These are phyloP conservation scores for Hydrotaea cyrtoneurina DNA, from an alignment of 2,888 invertebrate species.

Conservation along the genomic window DNA sequence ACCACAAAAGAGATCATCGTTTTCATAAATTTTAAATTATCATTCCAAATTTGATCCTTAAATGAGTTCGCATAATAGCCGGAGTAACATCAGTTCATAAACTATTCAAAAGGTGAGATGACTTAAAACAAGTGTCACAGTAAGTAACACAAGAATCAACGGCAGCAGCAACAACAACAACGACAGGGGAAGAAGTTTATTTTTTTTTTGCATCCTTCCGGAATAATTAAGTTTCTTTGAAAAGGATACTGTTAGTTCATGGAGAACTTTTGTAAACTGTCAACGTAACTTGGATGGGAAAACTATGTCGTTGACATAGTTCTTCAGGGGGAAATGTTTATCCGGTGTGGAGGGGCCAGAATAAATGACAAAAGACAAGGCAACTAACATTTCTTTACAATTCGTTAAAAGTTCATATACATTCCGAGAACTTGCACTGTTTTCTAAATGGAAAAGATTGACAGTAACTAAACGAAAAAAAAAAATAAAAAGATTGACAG, in stretches of 20 bases:
- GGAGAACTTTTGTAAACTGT: neutral
- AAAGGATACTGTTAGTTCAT: neutral
- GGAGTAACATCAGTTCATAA: neutral
- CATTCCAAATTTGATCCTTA: neutral
- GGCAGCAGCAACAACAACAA: too few relatives aligned
- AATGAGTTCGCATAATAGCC: neutral
- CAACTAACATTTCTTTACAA: too few relatives aligned
- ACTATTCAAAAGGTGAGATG: neutral
- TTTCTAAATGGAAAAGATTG: too few relatives aligned
- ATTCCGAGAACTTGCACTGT: too few relatives aligned
- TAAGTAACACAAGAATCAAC: neutral
- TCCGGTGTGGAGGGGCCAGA: neutral
- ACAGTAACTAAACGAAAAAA: too few relatives aligned
- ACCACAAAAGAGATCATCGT: neutral
- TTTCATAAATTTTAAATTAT: constrained; percentile 46
- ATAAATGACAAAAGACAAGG: too few relatives aligned
- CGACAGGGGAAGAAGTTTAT: too few relatives aligned
- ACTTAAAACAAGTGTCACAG: neutral
- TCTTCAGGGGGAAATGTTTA: neutral
- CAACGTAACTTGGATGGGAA: neutral
- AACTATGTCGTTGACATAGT: constrained; percentile 5
- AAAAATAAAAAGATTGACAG: too few relatives aligned
- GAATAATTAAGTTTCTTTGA: constrained; percentile 4
- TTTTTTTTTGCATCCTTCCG: neutral
- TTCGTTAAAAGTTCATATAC: too few relatives aligned